These are phyloP conservation scores for western clawed frog (Xenopus tropicalis) DNA, from an alignment of 2,113 vertebrate species.

Conservation along the genomic window DNA sequence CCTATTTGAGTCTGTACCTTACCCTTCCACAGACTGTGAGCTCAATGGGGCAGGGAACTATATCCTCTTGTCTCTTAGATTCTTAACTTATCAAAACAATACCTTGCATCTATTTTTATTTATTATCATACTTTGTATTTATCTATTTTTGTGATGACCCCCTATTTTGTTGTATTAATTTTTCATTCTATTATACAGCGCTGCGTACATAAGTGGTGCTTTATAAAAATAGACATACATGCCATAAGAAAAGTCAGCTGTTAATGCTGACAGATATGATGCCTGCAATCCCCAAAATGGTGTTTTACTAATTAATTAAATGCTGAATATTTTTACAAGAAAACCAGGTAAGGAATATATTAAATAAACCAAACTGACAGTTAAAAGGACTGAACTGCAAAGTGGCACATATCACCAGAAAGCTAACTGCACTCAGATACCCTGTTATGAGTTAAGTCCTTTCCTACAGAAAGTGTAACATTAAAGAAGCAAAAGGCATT, in stretches of 20 bases:
- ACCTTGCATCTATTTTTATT: too few species aligned
- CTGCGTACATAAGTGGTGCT: too few species aligned
- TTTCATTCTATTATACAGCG: too few species aligned
- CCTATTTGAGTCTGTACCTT: too few species aligned
- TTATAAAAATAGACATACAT: conserved; percentile 37
- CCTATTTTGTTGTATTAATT: too few species aligned
- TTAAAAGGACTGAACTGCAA: conserved; percentile 52
- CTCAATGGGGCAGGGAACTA: too few species aligned
- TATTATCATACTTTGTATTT: too few species aligned
- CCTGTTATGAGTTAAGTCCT: conserved; percentile 48
- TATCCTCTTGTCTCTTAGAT: too few species aligned
- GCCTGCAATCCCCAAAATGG: conserved; percentile 1
- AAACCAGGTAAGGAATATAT: conserved; percentile 31
- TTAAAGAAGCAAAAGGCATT: conserved; percentile 77
- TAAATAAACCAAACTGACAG: conserved; percentile 33
- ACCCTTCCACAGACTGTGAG: too few species aligned
- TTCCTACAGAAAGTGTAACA: conserved; percentile 69
- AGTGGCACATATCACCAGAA: conserved; percentile 51
- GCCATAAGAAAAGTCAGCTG: conserved; percentile 20
- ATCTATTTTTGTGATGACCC: too few species aligned
- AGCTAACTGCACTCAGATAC: conserved; percentile 56
- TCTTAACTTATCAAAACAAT: too few species aligned
- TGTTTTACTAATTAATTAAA: conserved; percentile 36
- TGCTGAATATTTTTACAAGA: not conserved
- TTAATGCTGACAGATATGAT: conserved; percentile 11